These are phyloP conservation scores for Baronia brevicornis DNA, from an alignment of 2,888 invertebrate genomes.

Conservation along the genomic window DNA sequence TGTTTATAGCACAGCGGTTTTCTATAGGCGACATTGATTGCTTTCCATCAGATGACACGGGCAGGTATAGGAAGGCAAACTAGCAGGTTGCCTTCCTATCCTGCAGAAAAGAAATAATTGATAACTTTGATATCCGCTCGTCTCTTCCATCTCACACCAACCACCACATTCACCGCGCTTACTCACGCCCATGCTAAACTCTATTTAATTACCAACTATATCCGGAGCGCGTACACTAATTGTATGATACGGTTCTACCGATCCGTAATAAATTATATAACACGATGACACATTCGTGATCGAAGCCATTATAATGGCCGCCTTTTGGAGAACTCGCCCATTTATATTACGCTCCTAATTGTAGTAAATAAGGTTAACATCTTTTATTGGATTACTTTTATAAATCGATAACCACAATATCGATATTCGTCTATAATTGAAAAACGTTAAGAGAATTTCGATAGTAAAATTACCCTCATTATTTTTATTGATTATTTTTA, in stretches of 20 bases:
- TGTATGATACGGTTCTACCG: conserved; percentile 17
- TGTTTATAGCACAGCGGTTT: no score
- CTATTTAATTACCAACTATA: conserved; percentile 35
- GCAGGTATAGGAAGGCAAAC: no score
- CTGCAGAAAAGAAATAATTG: no score
- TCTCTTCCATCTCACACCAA: conserved; percentile 6
- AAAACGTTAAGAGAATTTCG: neutral
- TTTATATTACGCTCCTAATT: no score
- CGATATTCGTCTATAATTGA: conserved; percentile 6
- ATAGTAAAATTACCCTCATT: no score
- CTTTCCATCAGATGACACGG: no score
- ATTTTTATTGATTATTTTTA: no score
- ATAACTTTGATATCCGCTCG: conserved; percentile 1
- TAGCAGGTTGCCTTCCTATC: no score
- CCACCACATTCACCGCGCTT: conserved; percentile 13
- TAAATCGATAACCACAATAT: neutral
- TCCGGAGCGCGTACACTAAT: conserved; percentile 21
- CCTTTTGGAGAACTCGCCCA: no score
- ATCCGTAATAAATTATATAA: conserved; percentile 14
- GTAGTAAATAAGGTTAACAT: neutral
- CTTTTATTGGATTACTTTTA: conserved; percentile 3
- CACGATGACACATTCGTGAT: conserved; percentile 14
- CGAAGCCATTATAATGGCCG: conserved; percentile 17
- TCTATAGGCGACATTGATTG: no score
- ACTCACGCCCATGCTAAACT: conserved; percentile 27